Percentiles rank a stretch among this genome's conserved stretches.
phyloP scores from a whole-genome alignment of 2,797 vertebrate genomes.

The Aulostomus chinensis region DNA sequence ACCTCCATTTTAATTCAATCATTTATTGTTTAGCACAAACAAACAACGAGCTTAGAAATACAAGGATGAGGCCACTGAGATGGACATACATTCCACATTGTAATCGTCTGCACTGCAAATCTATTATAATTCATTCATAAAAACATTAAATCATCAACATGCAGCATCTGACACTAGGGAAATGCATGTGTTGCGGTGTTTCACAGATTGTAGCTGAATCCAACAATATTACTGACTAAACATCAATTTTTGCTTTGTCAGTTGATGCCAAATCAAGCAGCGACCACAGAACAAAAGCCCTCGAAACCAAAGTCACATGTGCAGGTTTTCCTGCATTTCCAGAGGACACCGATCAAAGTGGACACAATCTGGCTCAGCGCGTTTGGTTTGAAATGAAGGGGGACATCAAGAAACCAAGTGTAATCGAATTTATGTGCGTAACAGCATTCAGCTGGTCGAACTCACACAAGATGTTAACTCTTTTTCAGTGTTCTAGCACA shows the following conservation, averaged over 20 bases:
- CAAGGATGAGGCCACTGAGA: slow-evolving; percentile 26
- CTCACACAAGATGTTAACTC: slow-evolving; percentile 10
- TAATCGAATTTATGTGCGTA: slow-evolving; percentile 40
- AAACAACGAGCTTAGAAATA: slow-evolving; percentile 10
- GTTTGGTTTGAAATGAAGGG: slow-evolving; percentile 21
- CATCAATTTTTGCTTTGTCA: slow-evolving; percentile 34
- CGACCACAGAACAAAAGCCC: slow-evolving; percentile 21
- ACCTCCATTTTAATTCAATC: no score
- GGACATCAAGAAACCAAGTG: slow-evolving; percentile 16
- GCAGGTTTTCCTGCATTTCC: slow-evolving; percentile 17
- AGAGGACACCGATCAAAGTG: slow-evolving; percentile 10
- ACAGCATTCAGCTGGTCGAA: slow-evolving; percentile 36
- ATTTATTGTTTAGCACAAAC: no score
- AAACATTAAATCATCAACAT: slow-evolving; percentile 37
- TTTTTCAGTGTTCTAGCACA: slow-evolving; percentile 1
- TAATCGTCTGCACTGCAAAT: slow-evolving; percentile 32
- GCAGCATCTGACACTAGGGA: slow-evolving; percentile 31
- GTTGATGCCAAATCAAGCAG: slow-evolving; percentile 35
- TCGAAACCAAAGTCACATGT: slow-evolving; percentile 25
- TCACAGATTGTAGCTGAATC: slow-evolving; percentile 36
- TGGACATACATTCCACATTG: slow-evolving; percentile 43
- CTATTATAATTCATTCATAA: slow-evolving; percentile 38
- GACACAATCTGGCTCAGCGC: slow-evolving; percentile 6
- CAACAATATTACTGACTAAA: slow-evolving; percentile 30
- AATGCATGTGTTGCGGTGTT: slow-evolving; percentile 26